These are phyloP conservation scores for Eristalis arbustorum DNA, from an alignment of 2,888 invertebrate species.

Conservation along the genomic window DNA sequence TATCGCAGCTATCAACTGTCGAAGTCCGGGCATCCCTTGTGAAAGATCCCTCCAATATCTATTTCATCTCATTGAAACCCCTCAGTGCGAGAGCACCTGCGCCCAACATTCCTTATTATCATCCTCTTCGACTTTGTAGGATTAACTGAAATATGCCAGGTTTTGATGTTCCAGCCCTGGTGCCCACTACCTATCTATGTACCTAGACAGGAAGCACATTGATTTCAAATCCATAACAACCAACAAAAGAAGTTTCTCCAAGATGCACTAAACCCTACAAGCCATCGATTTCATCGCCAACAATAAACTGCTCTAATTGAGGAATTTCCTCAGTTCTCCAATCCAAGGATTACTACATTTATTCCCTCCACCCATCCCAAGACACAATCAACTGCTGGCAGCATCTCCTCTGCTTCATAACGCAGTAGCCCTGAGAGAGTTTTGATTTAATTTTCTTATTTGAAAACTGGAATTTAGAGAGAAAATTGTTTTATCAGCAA, in stretches of 20 bases:
- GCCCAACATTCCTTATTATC: too few relatives aligned
- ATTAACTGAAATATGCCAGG: too few relatives aligned
- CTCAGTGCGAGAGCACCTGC: too few relatives aligned
- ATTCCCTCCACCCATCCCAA: background rate
- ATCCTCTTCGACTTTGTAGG: too few relatives aligned
- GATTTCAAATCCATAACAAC: too few relatives aligned
- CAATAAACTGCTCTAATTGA: background rate
- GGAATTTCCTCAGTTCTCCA: background rate
- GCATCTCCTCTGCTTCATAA: background rate
- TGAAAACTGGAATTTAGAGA: conserved; percentile 19
- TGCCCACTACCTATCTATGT: too few relatives aligned
- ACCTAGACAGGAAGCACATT: too few relatives aligned
- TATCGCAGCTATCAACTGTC: too few relatives aligned
- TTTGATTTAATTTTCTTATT: conserved; percentile 33
- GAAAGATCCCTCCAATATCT: too few relatives aligned
- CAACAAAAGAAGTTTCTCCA: background rate
- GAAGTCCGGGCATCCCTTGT: too few relatives aligned
- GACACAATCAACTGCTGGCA: background rate
- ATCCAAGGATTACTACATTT: background rate
- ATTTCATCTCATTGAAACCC: too few relatives aligned
- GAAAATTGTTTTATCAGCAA: conserved; percentile 10
- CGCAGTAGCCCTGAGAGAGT: background rate
- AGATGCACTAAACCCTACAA: background rate
- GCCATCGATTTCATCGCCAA: background rate
- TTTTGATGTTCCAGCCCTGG: too few relatives aligned